Evolutionary conservation across 2,888 invertebrate genomes (phyloP), one percentile per base, ranked within the genome.

Genomic region (Harpalus rubripes): DNA sequence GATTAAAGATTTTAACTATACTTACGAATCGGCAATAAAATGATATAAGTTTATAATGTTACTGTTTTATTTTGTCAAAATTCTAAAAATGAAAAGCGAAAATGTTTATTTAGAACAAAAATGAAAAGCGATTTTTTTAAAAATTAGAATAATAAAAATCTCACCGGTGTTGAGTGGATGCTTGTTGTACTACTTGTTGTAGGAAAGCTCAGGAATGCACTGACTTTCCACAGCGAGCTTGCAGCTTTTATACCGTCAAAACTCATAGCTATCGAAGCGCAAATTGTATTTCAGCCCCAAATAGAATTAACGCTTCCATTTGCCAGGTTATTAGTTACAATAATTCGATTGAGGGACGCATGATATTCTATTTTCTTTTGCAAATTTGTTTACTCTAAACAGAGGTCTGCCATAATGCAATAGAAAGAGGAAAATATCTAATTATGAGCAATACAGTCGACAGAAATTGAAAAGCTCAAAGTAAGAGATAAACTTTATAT

Each of bases 301-400:
- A 88, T 85, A 85, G 86, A 87, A 88, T 88, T 88, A 88, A 81
- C 81, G 85, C 81, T 80, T 86, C 88, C 88, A 88, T 88, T 88
- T 88, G 86, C 87, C 84, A 85, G 85, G 87, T 88, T 88, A 88
- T 88, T 88, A 88, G 87, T 86, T 87, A 74, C 85, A 82, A 86
- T 88, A 88, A 88, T 88, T 87, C 82, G 87, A 88, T 88, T 87
- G 86, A 63, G 80, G 85, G 76, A 85, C 87, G 68, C 84, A 85
- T 86, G 85, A 85, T 84, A 84, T 84, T 84, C 61, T 78, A 78
- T 84, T 83, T 83, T 83, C 76, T 84, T 84, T 63, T 63, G 22
- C 63, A 78, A 83, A 76, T 84, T 78, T 84, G 84, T 84, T 78
- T 78, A n/a, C 78, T 78, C 32, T 72, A 16, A 39, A 32, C 72